Percentiles rank a stretch among this genome's conserved stretches.
Conservation (phyloP, 2,797 vertebrate species). For the Orestias chungarensis region DNA sequence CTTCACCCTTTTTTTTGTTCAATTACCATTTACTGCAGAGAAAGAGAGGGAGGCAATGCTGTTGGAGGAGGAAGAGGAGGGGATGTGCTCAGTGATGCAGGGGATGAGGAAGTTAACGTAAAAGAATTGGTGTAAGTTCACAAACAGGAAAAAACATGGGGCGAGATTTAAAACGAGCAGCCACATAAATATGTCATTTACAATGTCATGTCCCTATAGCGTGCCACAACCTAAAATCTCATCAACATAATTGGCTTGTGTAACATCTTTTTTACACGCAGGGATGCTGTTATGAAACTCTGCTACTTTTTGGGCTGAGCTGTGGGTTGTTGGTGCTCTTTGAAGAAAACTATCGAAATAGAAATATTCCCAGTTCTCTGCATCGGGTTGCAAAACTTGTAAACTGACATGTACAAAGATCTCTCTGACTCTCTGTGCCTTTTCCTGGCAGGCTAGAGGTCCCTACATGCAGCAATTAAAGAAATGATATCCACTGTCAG, state of each 20-base stretch:
- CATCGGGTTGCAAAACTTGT: constrained; percentile 38
- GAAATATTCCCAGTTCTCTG: constrained; percentile 42
- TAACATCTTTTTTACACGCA: constrained; percentile 14
- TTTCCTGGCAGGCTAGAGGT: constrained; percentile 53
- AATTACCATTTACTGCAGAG: constrained; percentile 82
- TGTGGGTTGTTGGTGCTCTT: constrained; percentile 22
- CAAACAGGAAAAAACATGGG: constrained; percentile 37
- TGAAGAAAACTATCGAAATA: constrained; percentile 38
- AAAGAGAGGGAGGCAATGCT: constrained; percentile 42
- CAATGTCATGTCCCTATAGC: constrained; percentile 27
- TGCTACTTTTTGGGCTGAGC: constrained; percentile 33
- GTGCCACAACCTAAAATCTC: constrained; percentile 13
- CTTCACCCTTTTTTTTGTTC: constrained; percentile 72
- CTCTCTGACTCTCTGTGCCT: constrained; percentile 35
- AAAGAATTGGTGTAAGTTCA: constrained; percentile 51
- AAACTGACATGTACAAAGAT: constrained; percentile 53
- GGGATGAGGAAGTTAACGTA: constrained; percentile 60
- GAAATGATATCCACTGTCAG: constrained; percentile 85
- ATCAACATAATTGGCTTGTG: constrained; percentile 19
- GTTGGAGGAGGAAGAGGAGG: constrained; percentile 8
- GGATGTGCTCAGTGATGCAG: constrained; percentile 59
- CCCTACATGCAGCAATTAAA: constrained; percentile 77
- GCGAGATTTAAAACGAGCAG: constrained; percentile 49
- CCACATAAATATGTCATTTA: constrained; percentile 23
- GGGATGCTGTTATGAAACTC: constrained; percentile 39